A percentile compares a stretch with the other conserved stretches of the same genome.
phyloP scores from a whole-genome alignment of 2,888 invertebrate genomes.

The Emmelina monodactyla region DNA sequence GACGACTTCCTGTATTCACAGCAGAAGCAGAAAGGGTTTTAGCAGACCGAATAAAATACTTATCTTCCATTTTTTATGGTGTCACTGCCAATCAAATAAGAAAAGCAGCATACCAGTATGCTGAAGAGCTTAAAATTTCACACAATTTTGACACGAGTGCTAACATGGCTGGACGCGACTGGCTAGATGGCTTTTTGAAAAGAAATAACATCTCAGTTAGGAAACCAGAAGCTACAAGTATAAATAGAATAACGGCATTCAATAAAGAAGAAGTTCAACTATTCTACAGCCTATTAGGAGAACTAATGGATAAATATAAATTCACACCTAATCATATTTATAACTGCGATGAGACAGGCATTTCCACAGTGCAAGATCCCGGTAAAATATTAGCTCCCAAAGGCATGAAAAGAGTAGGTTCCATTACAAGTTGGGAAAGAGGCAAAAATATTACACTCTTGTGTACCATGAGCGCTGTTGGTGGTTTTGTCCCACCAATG shows the following conservation, averaged over 20 bases:
- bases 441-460: conserved; percentile 35
- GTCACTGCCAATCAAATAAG: conserved; percentile 18
- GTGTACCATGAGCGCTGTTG: conserved; percentile 35
- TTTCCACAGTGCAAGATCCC: conserved; percentile 33
- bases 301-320: conserved; percentile 19
- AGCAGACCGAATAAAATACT: conserved; percentile 17
- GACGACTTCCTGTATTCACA: conserved; percentile 16
- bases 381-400: conserved; percentile 31
- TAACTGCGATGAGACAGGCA: conserved; percentile 41
- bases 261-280: conserved; percentile 20
- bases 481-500: conserved; percentile 39
- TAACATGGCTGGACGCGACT: conserved; percentile 10
- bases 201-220: conserved; percentile 17
- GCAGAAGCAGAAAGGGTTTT: conserved; percentile 16
- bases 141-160: conserved; percentile 13
- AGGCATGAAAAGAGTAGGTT: conserved; percentile 35
- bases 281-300: conserved; percentile 19
- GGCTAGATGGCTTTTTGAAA: conserved; percentile 15
- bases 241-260: conserved; percentile 21
- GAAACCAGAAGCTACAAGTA: conserved; percentile 22
- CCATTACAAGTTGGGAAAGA: conserved; percentile 33
- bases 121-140: conserved; percentile 13
- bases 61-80: conserved; percentile 21
- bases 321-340: conserved; percentile 24
- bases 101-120: conserved; percentile 17